Evolutionary conservation across 2,797 vertebrate genomes (phyloP), one percentile per base, ranked within the genome.

Genomic region (Sphaeramia orbicularis): DNA sequence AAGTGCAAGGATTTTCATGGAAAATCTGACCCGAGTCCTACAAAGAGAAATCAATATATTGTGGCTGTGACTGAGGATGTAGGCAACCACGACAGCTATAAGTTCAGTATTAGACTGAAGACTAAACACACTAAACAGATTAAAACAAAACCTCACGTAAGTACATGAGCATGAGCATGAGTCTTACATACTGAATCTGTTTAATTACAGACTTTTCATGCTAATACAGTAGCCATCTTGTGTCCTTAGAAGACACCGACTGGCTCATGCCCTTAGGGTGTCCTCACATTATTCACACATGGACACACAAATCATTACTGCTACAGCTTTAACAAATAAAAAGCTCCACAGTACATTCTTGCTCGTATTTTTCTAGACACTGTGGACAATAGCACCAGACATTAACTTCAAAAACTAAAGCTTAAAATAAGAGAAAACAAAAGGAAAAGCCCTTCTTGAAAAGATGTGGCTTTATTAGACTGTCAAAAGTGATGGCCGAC

Each of bases 401-500:
- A 47, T 69, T 58, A 58, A 79, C 62, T 74, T 81, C 63, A 80
- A 66, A 81, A 75, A 6, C 55, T 53, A 32, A 71, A 76, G 47
- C 65, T 49, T 55, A 57, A 73, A 78, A 71, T 49, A 30, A 60
- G 65, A 27, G 63, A 81, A 86, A 78, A 89, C 85, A 89, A 87
- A 81, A 73, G 67, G 69, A 81, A 84, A 83, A 69, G 55, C 53
- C 59, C 55, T 78, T 83, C 74, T 73, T 63, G 71, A 77, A 77
- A 79, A 73, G 65, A 66, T 85, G 16, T 57, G 68, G 58, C 58
- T 84, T 85, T 84, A 86, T 86, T 89, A 80, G 65, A 83, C 83
- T 90, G 86, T 90, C 84, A 89, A 50, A 86, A 77, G 70, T 89
- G 85, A 91, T 72, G 84, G 75, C 56, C 8, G 8, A 54, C 76